Base-by-base conservation (phyloP, 2,888 invertebrate genomes). In the Fragum fragum region DNA sequence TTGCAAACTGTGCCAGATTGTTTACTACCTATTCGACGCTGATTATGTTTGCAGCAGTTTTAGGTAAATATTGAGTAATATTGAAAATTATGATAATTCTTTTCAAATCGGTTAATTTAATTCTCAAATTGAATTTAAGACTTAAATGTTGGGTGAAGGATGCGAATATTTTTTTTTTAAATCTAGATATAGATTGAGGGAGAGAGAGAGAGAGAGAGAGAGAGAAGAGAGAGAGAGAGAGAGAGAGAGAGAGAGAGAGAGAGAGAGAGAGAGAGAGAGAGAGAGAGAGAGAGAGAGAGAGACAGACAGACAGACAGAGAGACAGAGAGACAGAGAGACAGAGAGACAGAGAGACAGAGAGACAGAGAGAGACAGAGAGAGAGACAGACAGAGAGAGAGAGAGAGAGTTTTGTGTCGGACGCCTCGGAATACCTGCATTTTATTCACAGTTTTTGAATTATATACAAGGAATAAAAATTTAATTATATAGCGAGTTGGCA, bases 11-110 rank as follows among this genome's bases (percentile, higher is more conserved):
- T n/a, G 57, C 74, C n/a, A 55, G 85, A 36, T 73, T 85, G 9
- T 81, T 85, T 55, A 73, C 29, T 14, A 71, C 52, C 7, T 85
- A 81, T 42, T n/a, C 36, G 11, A 26, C 79, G 6, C 42, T 85
- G 21, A 32, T 81, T 21, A 66, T 68, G 7, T 73, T 85, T 29
- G 76, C 81, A 23, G 75, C 73, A 1, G 52, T 85, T 18, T 21
- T 79, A 39, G 85, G 85, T 85, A 81, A 66, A 14, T 57, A 47
- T 47, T 47, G 2, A n/a, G n/a, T n/a, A n/a, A n/a, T n/a, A n/a
- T n/a, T n/a, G n/a, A n/a, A n/a, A n/a, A n/a, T n/a, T n/a, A n/a
- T n/a, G n/a, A n/a, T n/a, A n/a, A n/a, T n/a, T n/a, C n/a, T n/a
- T n/a, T n/a, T n/a, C n/a, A n/a, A n/a, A n/a, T n/a, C n/a, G n/a